Conservation (phyloP, 2,888 invertebrate genomes). For the Aphelenchoides bicaudatus region DNA sequence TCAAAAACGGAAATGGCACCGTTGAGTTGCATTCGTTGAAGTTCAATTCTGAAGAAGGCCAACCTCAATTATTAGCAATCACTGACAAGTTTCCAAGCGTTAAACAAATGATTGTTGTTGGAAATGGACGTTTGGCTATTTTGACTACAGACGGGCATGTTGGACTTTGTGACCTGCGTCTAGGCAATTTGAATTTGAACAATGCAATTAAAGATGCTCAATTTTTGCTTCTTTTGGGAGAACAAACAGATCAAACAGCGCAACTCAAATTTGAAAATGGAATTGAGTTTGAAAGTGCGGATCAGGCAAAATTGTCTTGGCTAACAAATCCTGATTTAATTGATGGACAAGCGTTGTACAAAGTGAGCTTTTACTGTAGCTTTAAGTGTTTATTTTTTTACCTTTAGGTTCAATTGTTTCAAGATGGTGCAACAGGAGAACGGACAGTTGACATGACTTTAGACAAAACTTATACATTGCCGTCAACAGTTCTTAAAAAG, state of each 20-base stretch:
- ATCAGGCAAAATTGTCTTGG: conserved; percentile 39
- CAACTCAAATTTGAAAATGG: conserved; percentile 15
- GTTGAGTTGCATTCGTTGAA: conserved; percentile 26
- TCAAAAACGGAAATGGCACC: conserved; percentile 30
- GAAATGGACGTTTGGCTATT: conserved; percentile 46
- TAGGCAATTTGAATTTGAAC: conserved; percentile 39
- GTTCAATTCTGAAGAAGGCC: conserved; percentile 6
- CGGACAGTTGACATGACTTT: conserved; percentile 38
- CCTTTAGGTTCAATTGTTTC: conserved; percentile 27
- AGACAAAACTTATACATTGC: conserved; percentile 39
- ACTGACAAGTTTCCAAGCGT: conserved; percentile 19
- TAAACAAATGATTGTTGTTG: neutral
- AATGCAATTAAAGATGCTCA: conserved; percentile 35
- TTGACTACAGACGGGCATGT: conserved; percentile 47
- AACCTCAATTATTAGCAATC: conserved; percentile 23
- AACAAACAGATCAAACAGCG: conserved; percentile 19
- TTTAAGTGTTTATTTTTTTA: conserved; percentile 7
- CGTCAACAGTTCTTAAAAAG: conserved; percentile 38
- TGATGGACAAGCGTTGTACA: conserved; percentile 37
- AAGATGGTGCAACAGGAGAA: conserved; percentile 37
- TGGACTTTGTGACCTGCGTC: conserved; percentile 41
- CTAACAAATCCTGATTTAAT: conserved; percentile 32
- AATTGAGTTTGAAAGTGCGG: conserved; percentile 22
- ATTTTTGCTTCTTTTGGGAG: conserved; percentile 24
- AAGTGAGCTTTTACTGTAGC: conserved; percentile 31